phyloP scores from a whole-genome alignment of 2,797 vertebrate species.

The Eleutherodactylus coqui region DNA sequence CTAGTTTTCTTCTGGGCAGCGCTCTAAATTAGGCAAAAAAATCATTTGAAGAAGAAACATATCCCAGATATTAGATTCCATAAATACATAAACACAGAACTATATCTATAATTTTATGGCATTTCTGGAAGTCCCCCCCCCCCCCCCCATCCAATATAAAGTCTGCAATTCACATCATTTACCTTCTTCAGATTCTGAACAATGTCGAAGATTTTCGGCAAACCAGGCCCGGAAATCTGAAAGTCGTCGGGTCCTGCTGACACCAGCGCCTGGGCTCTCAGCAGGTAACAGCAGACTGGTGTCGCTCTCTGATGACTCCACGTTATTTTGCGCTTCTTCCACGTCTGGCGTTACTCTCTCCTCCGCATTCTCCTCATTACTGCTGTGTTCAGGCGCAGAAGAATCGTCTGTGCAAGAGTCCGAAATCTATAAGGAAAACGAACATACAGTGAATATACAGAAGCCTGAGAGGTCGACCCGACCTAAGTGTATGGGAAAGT shows the following conservation, averaged over 20 bases:
- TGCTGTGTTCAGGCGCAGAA: slow-evolving; percentile 34
- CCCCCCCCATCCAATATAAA: no score
- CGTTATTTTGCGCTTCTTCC: slow-evolving; percentile 25
- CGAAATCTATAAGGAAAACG: slow-evolving; percentile 62
- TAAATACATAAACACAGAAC: not conserved
- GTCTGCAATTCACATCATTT: not conserved
- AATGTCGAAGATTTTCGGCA: slow-evolving; percentile 39
- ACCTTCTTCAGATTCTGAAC: slow-evolving; percentile 61
- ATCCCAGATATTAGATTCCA: not conserved
- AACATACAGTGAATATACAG: slow-evolving; percentile 22
- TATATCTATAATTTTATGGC: no score
- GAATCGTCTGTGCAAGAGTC: slow-evolving; percentile 64
- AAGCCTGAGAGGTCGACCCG: not conserved
- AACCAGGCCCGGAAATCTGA: slow-evolving; percentile 49
- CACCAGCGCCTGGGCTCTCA: slow-evolving; percentile 10
- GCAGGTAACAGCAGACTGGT: not conserved
- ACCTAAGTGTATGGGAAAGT: not conserved
- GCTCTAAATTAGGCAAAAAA: not conserved
- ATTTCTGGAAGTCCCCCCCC: no score
- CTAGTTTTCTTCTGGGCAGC: not conserved
- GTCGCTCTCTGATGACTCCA: slow-evolving; percentile 1
- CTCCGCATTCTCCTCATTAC: slow-evolving; percentile 33
- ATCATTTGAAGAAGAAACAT: not conserved
- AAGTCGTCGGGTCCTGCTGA: slow-evolving; percentile 37
- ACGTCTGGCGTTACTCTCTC: slow-evolving; percentile 3